Percentiles rank a stretch among this genome's conserved stretches.
Conservation (phyloP, 2,797 vertebrate species). For the Ispidina picta region DNA sequence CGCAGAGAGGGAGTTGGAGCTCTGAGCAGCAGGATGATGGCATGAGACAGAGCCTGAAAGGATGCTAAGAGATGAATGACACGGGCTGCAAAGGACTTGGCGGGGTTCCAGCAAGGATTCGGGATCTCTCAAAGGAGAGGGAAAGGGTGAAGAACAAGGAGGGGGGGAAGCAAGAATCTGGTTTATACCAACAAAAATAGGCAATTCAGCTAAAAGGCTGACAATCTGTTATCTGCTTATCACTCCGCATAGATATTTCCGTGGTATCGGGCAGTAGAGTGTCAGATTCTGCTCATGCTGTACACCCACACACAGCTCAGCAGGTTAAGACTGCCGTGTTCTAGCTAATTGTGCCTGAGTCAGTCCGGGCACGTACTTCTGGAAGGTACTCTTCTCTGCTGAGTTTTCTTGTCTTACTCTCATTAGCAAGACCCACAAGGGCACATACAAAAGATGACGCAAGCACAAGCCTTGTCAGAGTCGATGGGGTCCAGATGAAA, state of each 20-base stretch:
- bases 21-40: slow-evolving; percentile 8
- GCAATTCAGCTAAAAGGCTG: slow-evolving; percentile 72
- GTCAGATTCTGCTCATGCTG: slow-evolving; percentile 65
- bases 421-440: slow-evolving; percentile 51
- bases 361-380: slow-evolving; percentile 52
- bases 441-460: slow-evolving; percentile 12
- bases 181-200: slow-evolving; percentile 65
- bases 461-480: slow-evolving; percentile 27
- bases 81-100: slow-evolving; percentile 11
- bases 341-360: slow-evolving; percentile 45
- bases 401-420: slow-evolving; percentile 41
- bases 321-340: slow-evolving; percentile 51
- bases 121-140: slow-evolving; percentile 51
- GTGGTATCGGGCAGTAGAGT: slow-evolving; percentile 66
- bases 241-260: slow-evolving; percentile 66
- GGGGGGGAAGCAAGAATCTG: not conserved
- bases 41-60: slow-evolving; percentile 50
- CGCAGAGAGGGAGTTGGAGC: not conserved
- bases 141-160: slow-evolving; percentile 49
- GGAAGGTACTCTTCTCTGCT: slow-evolving; percentile 48
- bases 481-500: slow-evolving; percentile 50
- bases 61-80: slow-evolving; percentile 58
- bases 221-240: slow-evolving; percentile 73
- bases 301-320: slow-evolving; percentile 54
- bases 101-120: slow-evolving; percentile 46